These are phyloP conservation scores for Procavia capensis DNA, from an alignment of 2,113 vertebrate genomes.

Conservation along the genomic window DNA sequence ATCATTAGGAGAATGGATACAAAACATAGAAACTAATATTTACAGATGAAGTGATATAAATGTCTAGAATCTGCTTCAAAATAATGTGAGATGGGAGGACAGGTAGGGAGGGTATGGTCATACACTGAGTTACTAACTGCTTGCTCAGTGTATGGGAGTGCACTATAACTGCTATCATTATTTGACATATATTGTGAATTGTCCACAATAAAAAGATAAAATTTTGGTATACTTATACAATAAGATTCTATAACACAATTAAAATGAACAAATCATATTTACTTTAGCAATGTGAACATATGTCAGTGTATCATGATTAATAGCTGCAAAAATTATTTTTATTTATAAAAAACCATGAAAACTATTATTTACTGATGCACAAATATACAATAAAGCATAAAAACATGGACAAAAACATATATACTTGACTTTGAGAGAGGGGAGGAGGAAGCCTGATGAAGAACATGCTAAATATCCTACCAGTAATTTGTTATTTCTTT, in stretches of 20 bases:
- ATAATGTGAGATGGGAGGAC: background rate
- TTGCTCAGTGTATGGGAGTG: background rate
- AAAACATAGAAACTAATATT: background rate
- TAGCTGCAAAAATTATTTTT: slow-evolving; percentile 20
- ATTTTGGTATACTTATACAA: background rate
- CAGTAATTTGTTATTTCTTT: background rate
- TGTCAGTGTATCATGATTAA: background rate
- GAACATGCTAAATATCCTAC: background rate
- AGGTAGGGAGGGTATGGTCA: background rate
- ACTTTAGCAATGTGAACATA: background rate
- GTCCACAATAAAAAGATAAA: background rate
- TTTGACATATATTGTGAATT: background rate
- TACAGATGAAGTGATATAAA: background rate
- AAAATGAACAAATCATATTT: background rate
- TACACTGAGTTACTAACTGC: background rate
- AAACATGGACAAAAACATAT: background rate
- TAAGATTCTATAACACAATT: background rate
- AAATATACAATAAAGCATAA: background rate
- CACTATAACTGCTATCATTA: background rate
- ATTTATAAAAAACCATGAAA: too few species aligned
- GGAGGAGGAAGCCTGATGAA: background rate
- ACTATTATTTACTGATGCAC: background rate
- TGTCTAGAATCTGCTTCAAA: background rate
- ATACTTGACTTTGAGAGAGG: background rate
- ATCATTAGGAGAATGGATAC: background rate